A percentile compares a stretch with the other conserved stretches of the same genome.
Evolutionary conservation across 2,797 vertebrate species (phyloP).

Genomic region (Florisuga fusca): DNA sequence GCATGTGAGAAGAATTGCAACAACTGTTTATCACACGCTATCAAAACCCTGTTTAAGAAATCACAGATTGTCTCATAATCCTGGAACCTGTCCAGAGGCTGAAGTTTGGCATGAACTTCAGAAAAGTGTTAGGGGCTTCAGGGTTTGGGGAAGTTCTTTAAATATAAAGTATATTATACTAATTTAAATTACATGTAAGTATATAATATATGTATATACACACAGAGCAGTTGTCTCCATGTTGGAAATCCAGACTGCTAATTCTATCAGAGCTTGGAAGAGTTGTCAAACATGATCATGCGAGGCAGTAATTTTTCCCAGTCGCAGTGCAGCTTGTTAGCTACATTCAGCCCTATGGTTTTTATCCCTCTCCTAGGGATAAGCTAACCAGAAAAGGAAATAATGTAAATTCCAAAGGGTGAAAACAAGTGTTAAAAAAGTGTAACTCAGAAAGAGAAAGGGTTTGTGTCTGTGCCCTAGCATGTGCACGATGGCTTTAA

Average conservation of each 20-base stretch:
- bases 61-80: neutral
- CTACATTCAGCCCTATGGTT: neutral
- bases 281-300: neutral
- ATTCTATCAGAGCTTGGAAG: neutral
- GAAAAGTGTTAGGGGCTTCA: neutral
- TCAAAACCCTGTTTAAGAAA: neutral
- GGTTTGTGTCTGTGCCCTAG: neutral
- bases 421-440: neutral
- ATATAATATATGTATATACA: neutral
- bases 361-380: neutral
- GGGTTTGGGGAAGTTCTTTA: neutral
- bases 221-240: neutral
- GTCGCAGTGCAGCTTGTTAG: neutral
- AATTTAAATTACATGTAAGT: neutral
- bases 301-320: neutral
- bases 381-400: neutral
- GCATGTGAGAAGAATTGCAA: slow-evolving; percentile 8
- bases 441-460: neutral
- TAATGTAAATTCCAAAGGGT: neutral
- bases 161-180: neutral
- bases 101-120: neutral
- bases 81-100: neutral
- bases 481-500: neutral
- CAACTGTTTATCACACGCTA: neutral
- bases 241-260: neutral